These are phyloP conservation scores for Leucophenga varia DNA, from an alignment of 1,140 invertebrate genomes.

Conservation along the genomic window DNA sequence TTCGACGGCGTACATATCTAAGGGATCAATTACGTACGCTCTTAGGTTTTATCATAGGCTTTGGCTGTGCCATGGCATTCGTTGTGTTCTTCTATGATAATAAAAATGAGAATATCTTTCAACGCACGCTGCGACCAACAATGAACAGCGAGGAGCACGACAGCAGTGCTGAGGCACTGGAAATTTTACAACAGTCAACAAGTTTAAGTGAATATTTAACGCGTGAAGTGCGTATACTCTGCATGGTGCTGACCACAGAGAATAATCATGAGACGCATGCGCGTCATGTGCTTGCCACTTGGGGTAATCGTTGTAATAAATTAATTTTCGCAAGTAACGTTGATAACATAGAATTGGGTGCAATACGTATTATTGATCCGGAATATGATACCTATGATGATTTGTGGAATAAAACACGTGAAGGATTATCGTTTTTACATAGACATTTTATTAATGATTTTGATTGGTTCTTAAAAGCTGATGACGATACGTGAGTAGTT, in stretches of 20 bases:
- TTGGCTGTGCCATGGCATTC: no score
- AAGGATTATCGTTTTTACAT: slow-evolving; percentile 85
- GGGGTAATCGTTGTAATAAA: slow-evolving; percentile 88
- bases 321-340: slow-evolving; percentile 83
- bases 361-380: slow-evolving; percentile 63
- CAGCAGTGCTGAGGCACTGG: background rate
- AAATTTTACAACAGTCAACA: background rate
- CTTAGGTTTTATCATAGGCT: no score
- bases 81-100: no score
- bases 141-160: no score
- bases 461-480: slow-evolving; percentile 93
- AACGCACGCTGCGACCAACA: no score
- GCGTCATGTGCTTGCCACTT: slow-evolving; percentile 87
- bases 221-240: slow-evolving; percentile 76
- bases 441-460: slow-evolving; percentile 74
- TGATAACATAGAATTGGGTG: slow-evolving; percentile 62
- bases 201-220: background rate
- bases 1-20: no score
- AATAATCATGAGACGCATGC: slow-evolving; percentile 85
- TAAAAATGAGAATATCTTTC: no score
- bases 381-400: slow-evolving; percentile 77
- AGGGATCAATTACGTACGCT: no score
- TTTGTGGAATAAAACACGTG: slow-evolving; percentile 94
- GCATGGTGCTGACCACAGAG: slow-evolving; percentile 93
- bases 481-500: slow-evolving; percentile 85